Base-by-base conservation (phyloP, 1,140 invertebrate genomes). In the Drosophila sp. region DNA sequence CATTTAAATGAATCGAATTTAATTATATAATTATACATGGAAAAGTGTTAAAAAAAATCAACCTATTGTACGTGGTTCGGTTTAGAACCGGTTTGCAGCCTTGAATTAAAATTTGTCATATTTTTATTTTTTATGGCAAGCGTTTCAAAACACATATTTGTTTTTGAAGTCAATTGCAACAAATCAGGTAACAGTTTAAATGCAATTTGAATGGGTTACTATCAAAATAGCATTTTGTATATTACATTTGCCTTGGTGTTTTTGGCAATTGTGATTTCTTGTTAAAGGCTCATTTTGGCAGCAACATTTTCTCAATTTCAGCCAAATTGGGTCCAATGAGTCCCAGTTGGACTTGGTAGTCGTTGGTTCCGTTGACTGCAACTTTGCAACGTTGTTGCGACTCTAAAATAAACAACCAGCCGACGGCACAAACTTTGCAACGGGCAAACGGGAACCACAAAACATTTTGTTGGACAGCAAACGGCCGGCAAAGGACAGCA, bases 401-500 rank as follows among this genome's bases (percentile, higher is more conserved):
- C 70, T 69, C 83, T 76, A 89, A 89, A 82, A 89, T 89, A 82
- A 87, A 87, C 82, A 87, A 89, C 72, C 82, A 76, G 80, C 63
- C 63, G 64, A 73, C 53, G 70, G 72, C 75, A 67, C 71, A 87
- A 87, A 82, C 78, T 87, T 78, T 71, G 3, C 63, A 76, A 67
- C 59, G 80, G 77, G 74, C 77, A 81, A 18, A 84, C 76, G 71
- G 82, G 83, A 87, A 89, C 83, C 83, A 89, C 83, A 89, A 89
- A 89, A 89, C 83, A 89, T 89, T 89, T 89, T 89, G 83, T 89
- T 89, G 83, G 83, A 89, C 83, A 87, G 78, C 82, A 80, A 84
- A 87, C 80, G 69, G 79, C 84, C 79, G 80, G 76, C 83, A 89
- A 79, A 83, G 83, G 83, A 87, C 72, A 77, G 57, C 80, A 78